A percentile compares a stretch with the other conserved stretches of the same genome.
phyloP scores from a whole-genome alignment of 2,797 vertebrate genomes.

The Clarias fuscus region DNA sequence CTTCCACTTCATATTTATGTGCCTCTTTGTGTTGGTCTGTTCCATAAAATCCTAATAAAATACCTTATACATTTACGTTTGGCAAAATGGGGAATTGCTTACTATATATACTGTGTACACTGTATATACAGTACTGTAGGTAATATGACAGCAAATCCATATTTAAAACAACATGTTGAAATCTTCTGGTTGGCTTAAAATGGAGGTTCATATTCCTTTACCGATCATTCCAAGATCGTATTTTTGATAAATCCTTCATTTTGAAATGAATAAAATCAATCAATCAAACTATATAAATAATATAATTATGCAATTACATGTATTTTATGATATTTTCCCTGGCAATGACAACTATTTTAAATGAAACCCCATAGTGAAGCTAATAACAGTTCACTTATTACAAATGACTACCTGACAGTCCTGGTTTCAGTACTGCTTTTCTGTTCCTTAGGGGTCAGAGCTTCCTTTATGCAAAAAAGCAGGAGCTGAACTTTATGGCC shows the following conservation, averaged over 20 bases:
- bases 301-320: background rate
- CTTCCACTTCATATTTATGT: too few species aligned
- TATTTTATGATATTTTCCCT: background rate
- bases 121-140: too few species aligned
- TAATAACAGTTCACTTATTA: background rate
- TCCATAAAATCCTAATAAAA: too few species aligned
- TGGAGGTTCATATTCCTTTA: background rate
- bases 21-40: too few species aligned
- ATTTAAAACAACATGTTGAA: too few species aligned
- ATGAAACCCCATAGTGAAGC: too few species aligned
- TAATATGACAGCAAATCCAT: too few species aligned
- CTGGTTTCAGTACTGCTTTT: slow-evolving; percentile 16
- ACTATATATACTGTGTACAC: too few species aligned
- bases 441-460: background rate
- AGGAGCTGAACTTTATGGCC: background rate
- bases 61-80: too few species aligned
- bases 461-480: background rate
- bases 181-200: background rate
- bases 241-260: background rate
- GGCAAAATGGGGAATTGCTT: too few species aligned
- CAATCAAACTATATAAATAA: background rate
- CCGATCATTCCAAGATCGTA: background rate
- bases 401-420: background rate
- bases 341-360: background rate
- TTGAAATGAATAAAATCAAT: background rate